Evolutionary conservation across 1,140 invertebrate species (phyloP), one percentile per base, ranked within the genome.

Genomic region (Leptinotarsa lineolata): DNA sequence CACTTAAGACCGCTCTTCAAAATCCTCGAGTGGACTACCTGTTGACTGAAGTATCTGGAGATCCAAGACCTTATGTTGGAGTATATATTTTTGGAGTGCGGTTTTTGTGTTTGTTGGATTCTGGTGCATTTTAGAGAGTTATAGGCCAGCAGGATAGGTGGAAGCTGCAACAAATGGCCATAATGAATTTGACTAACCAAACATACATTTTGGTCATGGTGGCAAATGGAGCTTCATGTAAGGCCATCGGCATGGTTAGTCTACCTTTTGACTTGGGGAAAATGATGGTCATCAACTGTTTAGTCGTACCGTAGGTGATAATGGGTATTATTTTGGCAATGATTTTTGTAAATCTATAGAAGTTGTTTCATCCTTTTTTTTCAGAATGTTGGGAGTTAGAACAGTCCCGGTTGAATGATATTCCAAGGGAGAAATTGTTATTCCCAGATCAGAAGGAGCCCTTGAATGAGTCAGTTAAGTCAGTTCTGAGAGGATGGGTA

Each of bases 51-150:
- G 12, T 21, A 46, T 68, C 21, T n/a, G 18, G 39, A n/a, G 67
- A 68, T 58, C 30, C 67, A 16, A 46, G 67, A 21, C 67, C 67
- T 8, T 68, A 68, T 24, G 13, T 68, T 16, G 39, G 15, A 8
- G 30, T 68, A 13, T 8, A 45, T 16, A 68, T 68, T 18, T 68
- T 68, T 68, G 24, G 18, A 16, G 30, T 48, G 13, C 16, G 44
- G 13, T 68, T 68, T 45, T 12, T 68, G 2, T 22, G 67, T 68
- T 45, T 68, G 44, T 16, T 68, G 16, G 67, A 68, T 68, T 68
- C 67, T 12, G 67, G 67, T 8, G 67, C 67, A 18, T 68, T 30
- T 21, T 30, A 68, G 16, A 68, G 39, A 21, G 44, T 68, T 22
- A 45, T 68, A n/a, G 67, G 67, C 13, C 13, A 15, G 3, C 24